Evolutionary conservation across 1,140 invertebrate genomes (phyloP), one percentile per base, ranked within the genome.

Genomic region (Scaptodrosophila lebanonensis): DNA sequence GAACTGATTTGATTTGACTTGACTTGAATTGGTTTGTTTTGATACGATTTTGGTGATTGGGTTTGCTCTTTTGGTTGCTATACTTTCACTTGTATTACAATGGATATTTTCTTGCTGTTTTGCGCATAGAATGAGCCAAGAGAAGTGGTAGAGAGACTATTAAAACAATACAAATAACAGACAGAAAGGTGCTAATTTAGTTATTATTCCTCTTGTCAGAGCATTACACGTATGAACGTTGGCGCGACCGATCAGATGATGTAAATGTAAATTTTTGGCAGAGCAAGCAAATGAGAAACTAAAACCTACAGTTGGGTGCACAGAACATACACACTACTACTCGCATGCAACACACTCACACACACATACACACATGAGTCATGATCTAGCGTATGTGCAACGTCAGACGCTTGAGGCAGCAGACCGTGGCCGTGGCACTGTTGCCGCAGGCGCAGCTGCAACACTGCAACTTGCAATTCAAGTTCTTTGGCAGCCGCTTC

Each of bases 21-120:
- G n/a, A n/a, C n/a, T n/a, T n/a, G n/a, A n/a, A n/a, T 59, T 32
- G 48, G 33, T 69, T 69, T 39, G 45, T 52, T 67, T 56, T 76
- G 58, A 59, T 76, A 57, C 51, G 35, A 57, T 83, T 59, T 42
- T 32, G 39, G 54, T 49, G 39, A 30, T 57, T 57, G 40, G 60
- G 75, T 66, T 82, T 79, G 61, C 75, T 79, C 61, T 66, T 82
- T 82, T 79, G 59, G 54, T 72, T 79, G 75, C 73, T 83, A 84
- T 68, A 84, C 73, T 85, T 85, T 79, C 63, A 85, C 72, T 79
- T 85, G 73, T 50, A 85, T 85, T 67, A 85, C 64, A 83, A 85
- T 85, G 50, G 66, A 72, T 79, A 85, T 72, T 64, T 75, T 85
- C 66, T 70, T 85, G 73, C 75, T 77, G 18, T 33, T 42, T 18